Evolutionary conservation across 1,140 invertebrate genomes (phyloP), one percentile per base, ranked within the genome.

Genomic region (Atta colombica): DNA sequence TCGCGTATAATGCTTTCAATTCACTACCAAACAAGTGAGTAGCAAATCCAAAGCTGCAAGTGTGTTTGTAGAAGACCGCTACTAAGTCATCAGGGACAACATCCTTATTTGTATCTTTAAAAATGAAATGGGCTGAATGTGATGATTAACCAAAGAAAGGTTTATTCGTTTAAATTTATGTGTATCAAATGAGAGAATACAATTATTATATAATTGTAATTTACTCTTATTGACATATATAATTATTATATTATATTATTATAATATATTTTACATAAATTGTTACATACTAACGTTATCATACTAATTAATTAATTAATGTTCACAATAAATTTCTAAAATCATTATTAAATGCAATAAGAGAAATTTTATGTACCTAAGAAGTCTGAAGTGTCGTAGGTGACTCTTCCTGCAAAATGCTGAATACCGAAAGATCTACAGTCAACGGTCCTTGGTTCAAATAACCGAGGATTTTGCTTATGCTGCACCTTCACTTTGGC

Each of bases 41-140:
- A 0, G 98, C 98, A 94, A 99, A 99, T 12, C 98, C 98, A 95
- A 99, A 99, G 92, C 98, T 98, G 94, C 98, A 99, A 60, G 97
- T 97, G 88, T 98, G 97, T 91, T 98, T 98, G 94, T 99, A 98
- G 95, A 99, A 99, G 0, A 99, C 98, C 2, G 97, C 97, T 0
- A 99, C 97, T 78, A 99, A 95, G 93, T 99, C 98, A 94, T 99
- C 98, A 7, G 98, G 98, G 21, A 99, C 97, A 6, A 98, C 97
- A 95, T 99, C 98, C 87, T 98, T 97, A 94, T 99, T 99, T 0
- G 98, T 98, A 89, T 98, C 98, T 97, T 55, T 81, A 85, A 82
- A 58, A 82, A 87, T 66, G 71, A 6, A 75, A 61, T 35, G 16
- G 2, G 0, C 51, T 14, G 10, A 74, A 53, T 60, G 72, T 51